These are phyloP conservation scores for Dromiciops gliroides DNA, from an alignment of 2,113 vertebrate species.

Conservation along the genomic window DNA sequence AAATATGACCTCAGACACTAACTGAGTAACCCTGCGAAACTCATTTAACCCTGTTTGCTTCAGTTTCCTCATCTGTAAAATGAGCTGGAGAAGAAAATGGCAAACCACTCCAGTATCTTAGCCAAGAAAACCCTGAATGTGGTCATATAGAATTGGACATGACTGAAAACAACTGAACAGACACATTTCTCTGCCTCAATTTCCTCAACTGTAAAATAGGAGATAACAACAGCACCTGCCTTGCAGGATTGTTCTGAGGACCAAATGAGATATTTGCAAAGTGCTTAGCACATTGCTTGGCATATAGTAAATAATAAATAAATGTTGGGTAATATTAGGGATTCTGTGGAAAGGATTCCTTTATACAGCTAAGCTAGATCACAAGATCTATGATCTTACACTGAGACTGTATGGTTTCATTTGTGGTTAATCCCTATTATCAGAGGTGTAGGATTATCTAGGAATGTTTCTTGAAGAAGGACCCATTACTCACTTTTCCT, in stretches of 20 bases:
- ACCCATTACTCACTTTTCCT: background rate
- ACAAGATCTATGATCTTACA: background rate
- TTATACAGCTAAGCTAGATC: background rate
- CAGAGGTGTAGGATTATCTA: background rate
- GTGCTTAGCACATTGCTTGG: too few species aligned
- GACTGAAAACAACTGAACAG: background rate
- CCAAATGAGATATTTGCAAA: too few species aligned
- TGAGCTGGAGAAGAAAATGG: too few species aligned
- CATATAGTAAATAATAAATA: too few species aligned
- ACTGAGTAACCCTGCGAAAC: too few species aligned
- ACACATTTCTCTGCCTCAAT: background rate
- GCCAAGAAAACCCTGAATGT: background rate
- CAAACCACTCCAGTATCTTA: background rate
- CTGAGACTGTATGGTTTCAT: background rate
- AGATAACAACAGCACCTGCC: background rate
- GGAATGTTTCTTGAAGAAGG: background rate
- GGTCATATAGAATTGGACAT: background rate
- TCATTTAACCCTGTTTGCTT: too few species aligned
- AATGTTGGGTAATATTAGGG: background rate
- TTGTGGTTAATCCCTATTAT: background rate
- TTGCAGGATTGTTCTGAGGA: too few species aligned
- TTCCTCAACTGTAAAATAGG: background rate
- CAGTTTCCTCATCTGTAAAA: background rate
- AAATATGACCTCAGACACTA: too few species aligned
- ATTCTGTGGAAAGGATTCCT: background rate